phyloP scores from a whole-genome alignment of 2,797 vertebrate genomes.

The Coregonus sp. region DNA sequence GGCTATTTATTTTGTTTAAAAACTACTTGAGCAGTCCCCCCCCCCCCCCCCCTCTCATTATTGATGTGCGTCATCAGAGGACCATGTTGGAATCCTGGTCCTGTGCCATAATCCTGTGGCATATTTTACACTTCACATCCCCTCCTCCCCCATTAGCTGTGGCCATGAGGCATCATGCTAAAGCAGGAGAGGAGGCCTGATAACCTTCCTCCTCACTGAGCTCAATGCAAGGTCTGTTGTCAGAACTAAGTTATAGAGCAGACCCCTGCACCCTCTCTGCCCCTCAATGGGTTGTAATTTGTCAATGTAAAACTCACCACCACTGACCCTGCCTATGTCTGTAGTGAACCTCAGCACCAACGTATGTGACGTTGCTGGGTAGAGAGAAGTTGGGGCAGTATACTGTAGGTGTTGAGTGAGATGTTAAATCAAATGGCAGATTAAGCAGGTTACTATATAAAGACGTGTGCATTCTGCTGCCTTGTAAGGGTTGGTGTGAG shows the following conservation, averaged over 20 bases:
- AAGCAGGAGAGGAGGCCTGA: no score
- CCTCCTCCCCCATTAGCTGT: neutral
- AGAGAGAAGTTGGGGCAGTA: neutral
- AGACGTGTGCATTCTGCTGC: neutral
- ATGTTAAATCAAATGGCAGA: neutral
- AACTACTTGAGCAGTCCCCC: neutral
- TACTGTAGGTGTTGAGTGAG: neutral
- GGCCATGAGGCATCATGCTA: no score
- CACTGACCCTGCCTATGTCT: no score
- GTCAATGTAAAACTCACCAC: neutral
- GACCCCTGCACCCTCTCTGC: neutral
- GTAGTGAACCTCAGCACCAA: no score
- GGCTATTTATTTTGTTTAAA: neutral
- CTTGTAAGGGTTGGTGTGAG: no score
- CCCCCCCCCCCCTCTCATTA: no score
- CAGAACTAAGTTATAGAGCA: neutral
- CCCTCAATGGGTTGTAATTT: neutral
- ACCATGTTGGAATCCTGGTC: neutral
- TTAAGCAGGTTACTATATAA: neutral
- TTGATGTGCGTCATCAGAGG: no score
- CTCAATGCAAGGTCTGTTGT: neutral
- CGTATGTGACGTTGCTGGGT: no score
- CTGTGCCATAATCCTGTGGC: neutral
- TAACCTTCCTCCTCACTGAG: no score
- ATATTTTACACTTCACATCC: neutral